phyloP scores from a whole-genome alignment of 1,140 invertebrate species.

The Delia radicum region DNA sequence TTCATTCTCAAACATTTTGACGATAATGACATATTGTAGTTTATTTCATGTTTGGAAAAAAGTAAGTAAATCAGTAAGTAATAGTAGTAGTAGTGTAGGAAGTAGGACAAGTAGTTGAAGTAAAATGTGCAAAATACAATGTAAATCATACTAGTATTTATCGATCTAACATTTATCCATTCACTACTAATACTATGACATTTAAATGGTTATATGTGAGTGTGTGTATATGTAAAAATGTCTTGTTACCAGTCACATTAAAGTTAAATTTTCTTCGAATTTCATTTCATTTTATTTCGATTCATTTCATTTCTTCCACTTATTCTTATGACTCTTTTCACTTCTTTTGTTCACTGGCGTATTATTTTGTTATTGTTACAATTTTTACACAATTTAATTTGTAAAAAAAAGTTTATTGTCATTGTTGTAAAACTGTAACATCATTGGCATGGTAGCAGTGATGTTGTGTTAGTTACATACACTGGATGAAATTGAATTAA shows the following conservation, averaged over 20 bases:
- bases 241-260: too few species aligned
- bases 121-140: too few species aligned
- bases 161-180: too few species aligned
- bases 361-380: not conserved
- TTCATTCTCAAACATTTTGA: not conserved
- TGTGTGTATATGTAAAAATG: too few species aligned
- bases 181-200: too few species aligned
- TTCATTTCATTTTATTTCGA: not conserved
- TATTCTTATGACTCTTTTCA: not conserved
- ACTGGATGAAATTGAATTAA: too few species aligned
- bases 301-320: not conserved
- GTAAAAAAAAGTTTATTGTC: not conserved
- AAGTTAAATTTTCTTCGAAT: too few species aligned
- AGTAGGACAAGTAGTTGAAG: not conserved
- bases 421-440: not conserved
- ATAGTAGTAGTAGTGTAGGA: not conserved
- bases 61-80: not conserved
- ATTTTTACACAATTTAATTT: conserved; percentile 2
- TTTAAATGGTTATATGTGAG: too few species aligned
- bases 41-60: not conserved
- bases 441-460: not conserved
- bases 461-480: too few species aligned
- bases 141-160: too few species aligned
- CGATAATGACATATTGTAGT: not conserved
- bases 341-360: not conserved